phyloP scores from a whole-genome alignment of 2,888 invertebrate genomes.

The Venusia cambrica region DNA sequence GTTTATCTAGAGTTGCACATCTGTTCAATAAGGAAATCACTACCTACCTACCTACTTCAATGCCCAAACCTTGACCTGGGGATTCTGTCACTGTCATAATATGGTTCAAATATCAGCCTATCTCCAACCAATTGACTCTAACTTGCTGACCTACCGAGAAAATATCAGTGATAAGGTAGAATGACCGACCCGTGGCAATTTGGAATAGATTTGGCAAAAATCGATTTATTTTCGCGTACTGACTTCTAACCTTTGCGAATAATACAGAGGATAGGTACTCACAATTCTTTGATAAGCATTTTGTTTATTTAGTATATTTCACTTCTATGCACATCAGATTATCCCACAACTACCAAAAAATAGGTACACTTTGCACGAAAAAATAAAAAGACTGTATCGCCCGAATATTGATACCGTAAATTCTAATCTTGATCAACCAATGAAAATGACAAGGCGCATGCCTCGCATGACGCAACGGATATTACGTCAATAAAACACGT shows the following conservation, averaged over 20 bases:
- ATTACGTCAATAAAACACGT: constrained; percentile 76
- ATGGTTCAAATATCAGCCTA: constrained; percentile 28
- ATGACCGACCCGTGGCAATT: constrained; percentile 43
- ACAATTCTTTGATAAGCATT: constrained; percentile 88
- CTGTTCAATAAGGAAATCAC: constrained; percentile 39
- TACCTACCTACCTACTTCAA: constrained; percentile 29
- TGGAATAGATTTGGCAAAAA: constrained; percentile 53
- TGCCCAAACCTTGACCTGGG: constrained; percentile 55
- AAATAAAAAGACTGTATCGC: constrained; percentile 73
- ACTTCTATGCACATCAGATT: constrained; percentile 78
- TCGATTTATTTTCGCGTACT: constrained; percentile 68
- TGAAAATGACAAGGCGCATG: constrained; percentile 82
- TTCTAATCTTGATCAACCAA: constrained; percentile 75
- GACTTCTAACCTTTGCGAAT: constrained; percentile 58
- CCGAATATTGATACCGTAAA: constrained; percentile 68
- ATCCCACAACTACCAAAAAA: constrained; percentile 71
- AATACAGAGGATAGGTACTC: no score
- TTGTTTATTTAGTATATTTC: constrained; percentile 67
- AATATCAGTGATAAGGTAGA: constrained; percentile 40
- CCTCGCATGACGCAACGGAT: constrained; percentile 83
- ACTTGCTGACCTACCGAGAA: constrained; percentile 20
- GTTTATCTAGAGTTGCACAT: constrained; percentile 36
- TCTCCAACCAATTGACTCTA: constrained; percentile 23
- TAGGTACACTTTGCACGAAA: constrained; percentile 75
- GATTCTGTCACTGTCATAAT: constrained; percentile 60